Evolutionary conservation across 2,797 vertebrate species (phyloP).

Genomic region (Darevskia mixta): DNA sequence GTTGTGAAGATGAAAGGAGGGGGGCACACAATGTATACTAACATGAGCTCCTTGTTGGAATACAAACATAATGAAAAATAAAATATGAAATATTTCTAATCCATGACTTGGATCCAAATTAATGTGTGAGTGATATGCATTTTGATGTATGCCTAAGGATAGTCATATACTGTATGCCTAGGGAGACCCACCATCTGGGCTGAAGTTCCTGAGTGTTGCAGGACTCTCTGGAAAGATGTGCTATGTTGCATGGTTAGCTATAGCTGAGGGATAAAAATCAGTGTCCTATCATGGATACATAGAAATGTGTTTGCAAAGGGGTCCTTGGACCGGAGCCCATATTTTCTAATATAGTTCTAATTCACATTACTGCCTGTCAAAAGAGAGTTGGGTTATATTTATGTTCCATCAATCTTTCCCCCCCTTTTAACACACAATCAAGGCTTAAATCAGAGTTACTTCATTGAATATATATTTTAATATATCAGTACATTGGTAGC

Average conservation of each 20-base stretch:
- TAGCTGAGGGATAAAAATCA: background rate
- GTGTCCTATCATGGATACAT: background rate
- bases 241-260: background rate
- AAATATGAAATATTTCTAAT: background rate
- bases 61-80: background rate
- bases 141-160: background rate
- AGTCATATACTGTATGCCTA: background rate
- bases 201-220: background rate
- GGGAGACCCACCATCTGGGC: background rate
- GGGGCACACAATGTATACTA: too few relatives aligned
- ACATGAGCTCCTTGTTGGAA: background rate
- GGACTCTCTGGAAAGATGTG: background rate
- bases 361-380: background rate
- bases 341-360: background rate
- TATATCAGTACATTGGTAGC: constrained; percentile 8
- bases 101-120: background rate
- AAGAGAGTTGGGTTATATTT: background rate
- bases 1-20: background rate
- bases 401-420: background rate
- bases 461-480: constrained; percentile 20
- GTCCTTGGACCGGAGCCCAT: background rate
- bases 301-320: background rate
- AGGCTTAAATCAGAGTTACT: background rate
- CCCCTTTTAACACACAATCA: background rate
- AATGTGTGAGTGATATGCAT: background rate